Percentiles rank a stretch among this genome's conserved stretches.
These are phyloP conservation scores for Ecliptopera silaceata DNA, from an alignment of 2,888 invertebrate genomes.

Conservation along the genomic window DNA sequence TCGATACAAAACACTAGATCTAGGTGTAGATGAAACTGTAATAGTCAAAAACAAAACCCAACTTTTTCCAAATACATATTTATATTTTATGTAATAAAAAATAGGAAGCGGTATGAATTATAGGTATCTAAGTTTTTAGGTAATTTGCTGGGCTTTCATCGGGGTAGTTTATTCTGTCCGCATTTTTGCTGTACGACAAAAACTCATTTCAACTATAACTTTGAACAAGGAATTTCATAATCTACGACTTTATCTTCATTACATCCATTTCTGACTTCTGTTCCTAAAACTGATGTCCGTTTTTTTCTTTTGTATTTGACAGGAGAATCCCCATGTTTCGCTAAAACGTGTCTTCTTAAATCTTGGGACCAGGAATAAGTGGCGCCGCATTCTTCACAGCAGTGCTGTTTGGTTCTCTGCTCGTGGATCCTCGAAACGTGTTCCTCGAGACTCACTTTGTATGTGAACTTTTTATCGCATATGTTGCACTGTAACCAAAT, in stretches of 20 bases:
- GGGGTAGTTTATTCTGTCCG: too few relatives aligned
- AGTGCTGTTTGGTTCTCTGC: slow-evolving; percentile 47
- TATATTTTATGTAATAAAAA: too few relatives aligned
- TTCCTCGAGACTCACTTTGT: slow-evolving; percentile 68
- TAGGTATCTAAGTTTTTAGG: too few relatives aligned
- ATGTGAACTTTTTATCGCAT: slow-evolving; percentile 72
- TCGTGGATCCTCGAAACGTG: slow-evolving; percentile 65
- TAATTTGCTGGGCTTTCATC: too few relatives aligned
- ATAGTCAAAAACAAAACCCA: too few relatives aligned
- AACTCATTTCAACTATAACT: neutral
- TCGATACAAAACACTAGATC: too few relatives aligned
- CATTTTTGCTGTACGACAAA: too few relatives aligned
- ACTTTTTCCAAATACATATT: too few relatives aligned
- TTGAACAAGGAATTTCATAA: neutral
- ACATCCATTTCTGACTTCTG: neutral
- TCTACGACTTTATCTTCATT: neutral
- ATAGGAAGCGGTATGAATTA: too few relatives aligned
- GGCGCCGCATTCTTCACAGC: slow-evolving; percentile 62
- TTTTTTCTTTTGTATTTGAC: neutral
- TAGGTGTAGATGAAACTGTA: too few relatives aligned
- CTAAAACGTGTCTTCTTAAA: slow-evolving; percentile 57
- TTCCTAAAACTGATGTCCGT: neutral
- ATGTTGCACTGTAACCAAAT: slow-evolving; percentile 61
- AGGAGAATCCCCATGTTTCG: slow-evolving; percentile 49
- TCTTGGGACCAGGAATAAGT: slow-evolving; percentile 58